Evolutionary conservation across 2,113 vertebrate genomes (phyloP), one percentile per base, ranked within the genome.

Genomic region (Monarcha castaneiventris): DNA sequence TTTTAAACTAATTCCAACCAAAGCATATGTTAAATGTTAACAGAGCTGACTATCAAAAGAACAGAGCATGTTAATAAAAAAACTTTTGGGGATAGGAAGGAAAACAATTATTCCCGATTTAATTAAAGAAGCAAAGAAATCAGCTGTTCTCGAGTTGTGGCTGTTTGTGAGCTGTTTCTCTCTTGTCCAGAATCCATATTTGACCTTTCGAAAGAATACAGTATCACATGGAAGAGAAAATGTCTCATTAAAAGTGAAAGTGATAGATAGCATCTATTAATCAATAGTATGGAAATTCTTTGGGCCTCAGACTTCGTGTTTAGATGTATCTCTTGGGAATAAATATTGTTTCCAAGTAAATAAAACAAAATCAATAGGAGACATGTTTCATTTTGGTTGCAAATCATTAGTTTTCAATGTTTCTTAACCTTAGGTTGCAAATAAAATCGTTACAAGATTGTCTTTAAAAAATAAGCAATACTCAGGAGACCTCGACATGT

Each of bases 281-380:
- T 98, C 97, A 98, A 89, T 97, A 87, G 77, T 71, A 82, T 96
- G 58, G 91, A 96, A 97, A 91, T 97, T 94, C 82, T 97, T 97
- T 96, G 93, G 82, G 72, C 43, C 54, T 88, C 81, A 79, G 91
- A 95, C 94, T 89, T 54, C 37, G 37, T 91, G 94, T 94, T 97
- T 90, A 91, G 86, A 96, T 96, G 85, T 88, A 93, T 97, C 96
- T 98, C 94, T 95, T 97, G 94, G 91, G 82, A 95, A 97, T 98
- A 97, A 93, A 98, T 98, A 97, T 85, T 95, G 96, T 97, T 98
- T 98, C 97, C 95, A 97, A 98, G 97, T 96, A 98, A 98, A 97
- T 97, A 97, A 98, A 98, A 19, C 52, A 90, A 97, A 98, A 98
- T 98, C 98, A 95, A 98, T 98, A 94, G 27, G 64, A 94, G 91